phyloP scores from a whole-genome alignment of 2,888 invertebrate species.

The Chaetoderma sp. region DNA sequence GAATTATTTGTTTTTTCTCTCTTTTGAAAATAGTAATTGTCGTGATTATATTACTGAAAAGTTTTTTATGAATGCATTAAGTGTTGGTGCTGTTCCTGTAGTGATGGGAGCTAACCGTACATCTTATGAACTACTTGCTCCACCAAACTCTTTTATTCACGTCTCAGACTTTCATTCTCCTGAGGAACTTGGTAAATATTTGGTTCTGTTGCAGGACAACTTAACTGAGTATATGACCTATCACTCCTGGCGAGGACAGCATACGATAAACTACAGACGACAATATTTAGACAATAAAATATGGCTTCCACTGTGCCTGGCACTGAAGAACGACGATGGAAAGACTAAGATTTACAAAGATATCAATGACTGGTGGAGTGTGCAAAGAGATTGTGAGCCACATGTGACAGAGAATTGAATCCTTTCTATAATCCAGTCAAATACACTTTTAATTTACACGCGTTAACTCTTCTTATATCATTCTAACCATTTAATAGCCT shows the following conservation, averaged over 20 bases:
- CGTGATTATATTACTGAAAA: background rate
- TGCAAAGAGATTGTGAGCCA: too few species aligned
- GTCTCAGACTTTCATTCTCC: background rate
- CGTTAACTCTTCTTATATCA: too few species aligned
- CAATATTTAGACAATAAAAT: background rate
- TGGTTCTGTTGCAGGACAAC: background rate
- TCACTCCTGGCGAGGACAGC: background rate
- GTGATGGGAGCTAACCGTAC: background rate
- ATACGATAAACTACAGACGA: background rate
- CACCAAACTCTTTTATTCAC: background rate
- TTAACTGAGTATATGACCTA: background rate
- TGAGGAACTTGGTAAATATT: background rate
- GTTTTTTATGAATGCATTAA: background rate
- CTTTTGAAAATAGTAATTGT: conserved; percentile 4
- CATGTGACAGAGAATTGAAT: too few species aligned
- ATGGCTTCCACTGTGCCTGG: background rate
- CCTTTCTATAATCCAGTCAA: too few species aligned
- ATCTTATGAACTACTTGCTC: background rate
- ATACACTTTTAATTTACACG: too few species aligned
- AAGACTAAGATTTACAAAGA: too few species aligned
- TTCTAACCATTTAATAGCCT: too few species aligned
- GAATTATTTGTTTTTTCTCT: background rate
- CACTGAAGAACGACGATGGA: background rate
- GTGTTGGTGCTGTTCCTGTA: background rate
- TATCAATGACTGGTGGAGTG: too few species aligned